A percentile compares a stretch with the other conserved stretches of the same genome.
phyloP scores from a whole-genome alignment of 2,888 invertebrate genomes.

The Nesidiocoris tenuis region DNA sequence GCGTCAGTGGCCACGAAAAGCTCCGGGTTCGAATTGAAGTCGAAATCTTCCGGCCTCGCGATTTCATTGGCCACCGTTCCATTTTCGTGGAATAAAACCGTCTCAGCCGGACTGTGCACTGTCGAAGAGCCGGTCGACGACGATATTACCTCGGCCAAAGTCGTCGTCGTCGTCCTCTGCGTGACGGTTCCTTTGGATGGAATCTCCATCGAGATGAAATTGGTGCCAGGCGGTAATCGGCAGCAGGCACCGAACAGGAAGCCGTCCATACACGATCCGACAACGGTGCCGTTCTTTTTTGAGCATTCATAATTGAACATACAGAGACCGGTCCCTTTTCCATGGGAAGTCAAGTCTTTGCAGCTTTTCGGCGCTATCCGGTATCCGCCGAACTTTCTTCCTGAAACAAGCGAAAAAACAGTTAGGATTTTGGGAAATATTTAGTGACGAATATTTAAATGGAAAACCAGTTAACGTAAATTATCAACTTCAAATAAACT shows the following conservation, averaged over 20 bases:
- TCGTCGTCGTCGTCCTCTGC: slow-evolving; percentile 32
- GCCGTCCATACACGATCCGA: slow-evolving; percentile 89
- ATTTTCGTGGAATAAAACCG: slow-evolving; percentile 56
- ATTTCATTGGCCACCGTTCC: slow-evolving; percentile 55
- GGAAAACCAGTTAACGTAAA: too few relatives aligned
- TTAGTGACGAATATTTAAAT: too few relatives aligned
- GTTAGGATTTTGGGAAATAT: too few relatives aligned
- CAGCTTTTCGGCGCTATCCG: slow-evolving; percentile 80
- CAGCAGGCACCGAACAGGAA: slow-evolving; percentile 92
- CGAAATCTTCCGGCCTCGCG: slow-evolving; percentile 55
- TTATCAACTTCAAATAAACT: too few relatives aligned
- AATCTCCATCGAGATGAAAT: slow-evolving; percentile 46
- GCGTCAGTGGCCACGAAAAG: slow-evolving; percentile 46
- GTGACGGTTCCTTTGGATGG: slow-evolving; percentile 40
- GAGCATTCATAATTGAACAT: slow-evolving; percentile 92
- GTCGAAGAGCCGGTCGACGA: slow-evolving; percentile 39
- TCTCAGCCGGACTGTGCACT: slow-evolving; percentile 54
- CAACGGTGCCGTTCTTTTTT: slow-evolving; percentile 75
- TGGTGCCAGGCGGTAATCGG: slow-evolving; percentile 61
- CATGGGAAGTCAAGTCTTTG: slow-evolving; percentile 65
- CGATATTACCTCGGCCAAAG: background rate
- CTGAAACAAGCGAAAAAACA: slow-evolving; percentile 54
- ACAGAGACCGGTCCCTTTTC: slow-evolving; percentile 64
- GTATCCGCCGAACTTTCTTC: slow-evolving; percentile 80
- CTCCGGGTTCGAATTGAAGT: slow-evolving; percentile 49